Evolutionary conservation across 2,888 invertebrate species (phyloP).

Genomic region (Pegoplata infirma): DNA sequence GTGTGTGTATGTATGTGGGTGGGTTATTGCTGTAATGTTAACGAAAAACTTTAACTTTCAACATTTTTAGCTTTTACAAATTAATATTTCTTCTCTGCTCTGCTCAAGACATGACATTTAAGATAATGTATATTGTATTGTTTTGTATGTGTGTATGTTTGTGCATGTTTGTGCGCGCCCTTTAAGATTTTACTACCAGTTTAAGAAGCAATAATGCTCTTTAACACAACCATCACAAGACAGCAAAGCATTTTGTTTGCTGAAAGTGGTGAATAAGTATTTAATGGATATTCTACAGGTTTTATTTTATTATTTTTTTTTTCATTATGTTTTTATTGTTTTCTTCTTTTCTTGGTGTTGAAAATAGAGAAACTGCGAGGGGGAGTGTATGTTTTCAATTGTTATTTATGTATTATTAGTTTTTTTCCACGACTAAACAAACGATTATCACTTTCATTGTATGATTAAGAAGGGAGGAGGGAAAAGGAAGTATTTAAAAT

Average conservation of each 20-base stretch:
- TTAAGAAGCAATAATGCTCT: constrained; percentile 32
- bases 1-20: background rate
- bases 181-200: constrained; percentile 25
- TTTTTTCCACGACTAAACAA: constrained; percentile 21
- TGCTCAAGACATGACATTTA: constrained; percentile 45
- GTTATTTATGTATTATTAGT: constrained; percentile 28
- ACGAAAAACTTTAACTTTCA: constrained; percentile 36
- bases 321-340: no score
- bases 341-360: no score
- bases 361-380: no score
- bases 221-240: background rate
- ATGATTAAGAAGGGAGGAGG: background rate
- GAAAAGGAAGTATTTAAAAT: background rate
- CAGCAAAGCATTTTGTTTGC: background rate
- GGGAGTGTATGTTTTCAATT: constrained; percentile 16
- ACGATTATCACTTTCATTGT: constrained; percentile 53
- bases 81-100: constrained; percentile 62
- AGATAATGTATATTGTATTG: constrained; percentile 25
- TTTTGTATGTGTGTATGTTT: background rate
- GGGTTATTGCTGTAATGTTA: background rate
- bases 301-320: constrained; percentile 17
- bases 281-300: constrained; percentile 61
- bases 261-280: constrained; percentile 44
- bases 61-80: constrained; percentile 54
- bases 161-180: constrained; percentile 4